Conservation (phyloP, 2,888 invertebrate species). For the Mythimna vitellina region DNA sequence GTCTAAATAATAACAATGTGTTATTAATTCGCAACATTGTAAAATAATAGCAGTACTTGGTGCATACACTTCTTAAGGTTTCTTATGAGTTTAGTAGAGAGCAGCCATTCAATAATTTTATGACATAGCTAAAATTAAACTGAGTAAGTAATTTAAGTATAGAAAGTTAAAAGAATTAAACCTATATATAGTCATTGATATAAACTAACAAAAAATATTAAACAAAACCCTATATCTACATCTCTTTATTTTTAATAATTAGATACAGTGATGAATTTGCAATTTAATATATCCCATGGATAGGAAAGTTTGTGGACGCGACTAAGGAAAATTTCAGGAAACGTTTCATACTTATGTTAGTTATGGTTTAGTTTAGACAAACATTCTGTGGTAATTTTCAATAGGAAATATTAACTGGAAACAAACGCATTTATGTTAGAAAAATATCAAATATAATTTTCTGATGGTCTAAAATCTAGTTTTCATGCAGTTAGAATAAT, state of each 20-base stretch:
- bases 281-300: background rate
- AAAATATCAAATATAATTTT: background rate
- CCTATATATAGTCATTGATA: background rate
- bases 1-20: background rate
- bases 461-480: background rate
- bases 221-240: background rate
- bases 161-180: background rate
- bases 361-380: background rate
- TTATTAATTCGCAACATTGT: slow-evolving; percentile 19
- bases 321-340: background rate
- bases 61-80: background rate
- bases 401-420: background rate
- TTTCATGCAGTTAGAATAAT: background rate
- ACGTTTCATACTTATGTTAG: background rate
- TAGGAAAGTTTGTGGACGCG: background rate
- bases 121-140: background rate
- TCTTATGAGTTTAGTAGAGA: background rate
- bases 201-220: background rate
- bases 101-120: slow-evolving; percentile 1
- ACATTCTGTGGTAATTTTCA: background rate
- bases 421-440: background rate
- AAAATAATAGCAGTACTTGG: slow-evolving; percentile 4
- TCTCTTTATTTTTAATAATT: background rate
- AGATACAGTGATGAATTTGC: background rate
- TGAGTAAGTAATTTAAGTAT: background rate